Evolutionary conservation across 1,140 invertebrate genomes (phyloP).

Genomic region (Oscheius sp.): DNA sequence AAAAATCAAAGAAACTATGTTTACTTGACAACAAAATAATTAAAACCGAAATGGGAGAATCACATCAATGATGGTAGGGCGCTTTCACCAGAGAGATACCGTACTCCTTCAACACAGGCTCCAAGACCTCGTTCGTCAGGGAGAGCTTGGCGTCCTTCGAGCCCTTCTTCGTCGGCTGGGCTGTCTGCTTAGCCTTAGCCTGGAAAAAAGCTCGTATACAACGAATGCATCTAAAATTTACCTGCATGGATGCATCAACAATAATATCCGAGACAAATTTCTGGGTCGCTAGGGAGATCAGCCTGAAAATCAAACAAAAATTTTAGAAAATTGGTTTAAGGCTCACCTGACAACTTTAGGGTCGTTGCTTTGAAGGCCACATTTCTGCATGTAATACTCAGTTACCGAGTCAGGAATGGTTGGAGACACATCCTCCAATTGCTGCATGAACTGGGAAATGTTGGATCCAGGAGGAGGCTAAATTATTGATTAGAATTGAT

Average conservation of each 20-base stretch:
- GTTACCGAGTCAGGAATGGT: slow-evolving; percentile 14
- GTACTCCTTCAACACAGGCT: slow-evolving; percentile 31
- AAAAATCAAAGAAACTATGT: background rate
- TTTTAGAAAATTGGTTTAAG: background rate
- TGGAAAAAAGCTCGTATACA: too few relatives aligned
- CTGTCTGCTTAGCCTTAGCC: slow-evolving; percentile 7
- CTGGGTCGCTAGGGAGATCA: slow-evolving; percentile 14
- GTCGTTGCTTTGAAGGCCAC: background rate
- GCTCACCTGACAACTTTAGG: slow-evolving; percentile 1
- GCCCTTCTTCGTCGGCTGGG: slow-evolving; percentile 6
- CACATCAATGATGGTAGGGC: slow-evolving; percentile 18
- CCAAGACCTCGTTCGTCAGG: slow-evolving; percentile 18
- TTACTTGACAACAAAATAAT: background rate
- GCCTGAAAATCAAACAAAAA: slow-evolving; percentile 5
- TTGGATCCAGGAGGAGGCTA: background rate
- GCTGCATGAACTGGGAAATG: background rate
- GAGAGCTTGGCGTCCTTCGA: slow-evolving; percentile 18
- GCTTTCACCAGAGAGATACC: slow-evolving; percentile 10
- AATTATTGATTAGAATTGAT: background rate
- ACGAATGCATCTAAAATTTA: too few relatives aligned
- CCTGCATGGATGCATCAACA: slow-evolving; percentile 4
- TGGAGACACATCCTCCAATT: slow-evolving; percentile 6
- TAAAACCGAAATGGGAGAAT: background rate
- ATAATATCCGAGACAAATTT: slow-evolving; percentile 14
- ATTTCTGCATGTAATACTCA: background rate